These are phyloP conservation scores for Drosophila algonquin DNA, from an alignment of 2,888 invertebrate species.

Conservation along the genomic window DNA sequence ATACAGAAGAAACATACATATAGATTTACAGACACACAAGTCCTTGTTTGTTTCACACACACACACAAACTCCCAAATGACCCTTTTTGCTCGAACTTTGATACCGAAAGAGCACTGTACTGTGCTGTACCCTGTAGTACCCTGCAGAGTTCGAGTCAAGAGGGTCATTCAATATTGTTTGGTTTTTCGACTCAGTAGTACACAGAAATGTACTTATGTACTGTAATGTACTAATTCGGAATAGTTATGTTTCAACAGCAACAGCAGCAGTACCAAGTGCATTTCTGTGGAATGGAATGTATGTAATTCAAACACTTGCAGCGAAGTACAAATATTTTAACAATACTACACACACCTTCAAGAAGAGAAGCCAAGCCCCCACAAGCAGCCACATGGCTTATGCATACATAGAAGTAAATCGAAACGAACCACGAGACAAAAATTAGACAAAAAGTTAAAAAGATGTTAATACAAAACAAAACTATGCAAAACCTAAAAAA, in stretches of 20 bases:
- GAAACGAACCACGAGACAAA: slow-evolving; percentile 49
- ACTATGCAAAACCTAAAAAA: slow-evolving; percentile 41
- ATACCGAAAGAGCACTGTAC: too few species aligned
- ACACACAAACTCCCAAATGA: slow-evolving; percentile 7
- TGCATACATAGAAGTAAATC: slow-evolving; percentile 39
- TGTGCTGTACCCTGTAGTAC: too few species aligned
- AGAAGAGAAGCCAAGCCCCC: slow-evolving; percentile 13
- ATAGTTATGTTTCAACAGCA: not conserved
- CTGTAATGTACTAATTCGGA: slow-evolving; percentile 1
- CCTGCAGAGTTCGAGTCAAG: slow-evolving; percentile 19
- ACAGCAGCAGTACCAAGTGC: too few species aligned
- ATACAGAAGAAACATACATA: slow-evolving; percentile 30
- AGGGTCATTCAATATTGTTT: slow-evolving; percentile 25
- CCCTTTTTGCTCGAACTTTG: slow-evolving; percentile 32
- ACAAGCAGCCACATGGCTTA: slow-evolving; percentile 9
- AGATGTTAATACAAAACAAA: slow-evolving; percentile 11
- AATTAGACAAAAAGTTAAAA: slow-evolving; percentile 67
- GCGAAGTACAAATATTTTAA: slow-evolving; percentile 82
- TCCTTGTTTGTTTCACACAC: not conserved
- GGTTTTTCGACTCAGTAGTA: slow-evolving; percentile 16
- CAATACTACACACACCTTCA: slow-evolving; percentile 10
- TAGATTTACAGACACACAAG: not conserved
- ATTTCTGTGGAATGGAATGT: slow-evolving; percentile 28
- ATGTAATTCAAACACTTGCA: slow-evolving; percentile 77
- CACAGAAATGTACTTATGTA: slow-evolving; percentile 15